Conservation (phyloP, 2,113 vertebrate species). For the Chloropsis cyanopogon region DNA sequence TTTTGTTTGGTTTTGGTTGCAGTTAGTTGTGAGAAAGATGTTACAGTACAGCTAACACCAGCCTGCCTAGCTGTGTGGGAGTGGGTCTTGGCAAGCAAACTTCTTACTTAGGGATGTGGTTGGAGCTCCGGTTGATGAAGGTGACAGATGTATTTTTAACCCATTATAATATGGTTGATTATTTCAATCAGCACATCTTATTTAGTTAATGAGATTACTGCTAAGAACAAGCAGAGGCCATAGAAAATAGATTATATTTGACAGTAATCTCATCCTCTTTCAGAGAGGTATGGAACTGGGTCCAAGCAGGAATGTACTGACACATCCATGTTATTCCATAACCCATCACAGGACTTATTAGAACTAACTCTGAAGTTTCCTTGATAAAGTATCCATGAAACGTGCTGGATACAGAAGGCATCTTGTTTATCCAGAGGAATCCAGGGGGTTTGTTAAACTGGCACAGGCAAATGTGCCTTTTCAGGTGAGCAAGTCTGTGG, state of each 20-base stretch:
- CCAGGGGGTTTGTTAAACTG: background rate
- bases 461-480: background rate
- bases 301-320: background rate
- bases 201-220: background rate
- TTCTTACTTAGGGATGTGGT: background rate
- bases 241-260: background rate
- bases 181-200: background rate
- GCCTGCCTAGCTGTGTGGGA: background rate
- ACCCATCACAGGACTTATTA: background rate
- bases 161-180: background rate
- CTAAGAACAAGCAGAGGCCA: background rate
- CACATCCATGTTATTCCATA: background rate
- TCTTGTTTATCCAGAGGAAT: background rate
- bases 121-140: background rate
- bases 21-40: background rate
- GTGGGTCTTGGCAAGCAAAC: background rate
- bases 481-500: background rate
- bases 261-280: background rate
- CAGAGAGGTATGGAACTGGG: background rate
- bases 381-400: background rate
- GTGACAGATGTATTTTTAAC: background rate
- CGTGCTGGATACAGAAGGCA: background rate
- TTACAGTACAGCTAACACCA: background rate
- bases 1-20: background rate
- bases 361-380: background rate